These are phyloP conservation scores for Dryadula phaetusa DNA, from an alignment of 2,888 invertebrate species.

Conservation along the genomic window DNA sequence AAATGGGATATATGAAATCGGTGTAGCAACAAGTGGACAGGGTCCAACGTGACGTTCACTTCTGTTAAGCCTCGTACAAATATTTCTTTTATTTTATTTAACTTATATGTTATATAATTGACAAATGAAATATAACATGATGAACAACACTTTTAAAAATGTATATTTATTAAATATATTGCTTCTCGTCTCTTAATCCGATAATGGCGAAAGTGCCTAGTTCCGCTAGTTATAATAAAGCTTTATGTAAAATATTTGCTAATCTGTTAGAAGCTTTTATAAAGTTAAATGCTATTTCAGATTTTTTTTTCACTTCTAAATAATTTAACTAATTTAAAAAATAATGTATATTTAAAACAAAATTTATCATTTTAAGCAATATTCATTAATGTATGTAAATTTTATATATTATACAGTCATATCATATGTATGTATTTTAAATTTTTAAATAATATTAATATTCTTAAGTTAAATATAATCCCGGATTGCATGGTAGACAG, in stretches of 20 bases:
- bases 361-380: too few relatives aligned
- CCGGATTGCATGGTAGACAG: too few relatives aligned
- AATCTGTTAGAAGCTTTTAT: conserved; percentile 1
- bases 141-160: neutral
- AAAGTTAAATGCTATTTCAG: too few relatives aligned
- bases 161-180: neutral
- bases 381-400: too few relatives aligned
- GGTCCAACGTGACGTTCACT: conserved; percentile 72
- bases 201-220: conserved; percentile 10
- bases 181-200: neutral
- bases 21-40: conserved; percentile 79
- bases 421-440: too few relatives aligned
- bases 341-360: too few relatives aligned
- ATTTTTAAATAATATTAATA: too few relatives aligned
- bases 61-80: conserved; percentile 79
- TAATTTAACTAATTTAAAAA: too few relatives aligned
- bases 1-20: conserved; percentile 71
- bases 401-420: too few relatives aligned
- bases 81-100: conserved; percentile 30
- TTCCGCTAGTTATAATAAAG: conserved; percentile 10
- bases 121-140: neutral
- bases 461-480: too few relatives aligned
- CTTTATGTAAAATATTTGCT: conserved; percentile 3
- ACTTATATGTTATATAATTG: neutral
- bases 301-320: too few relatives aligned